A percentile compares a stretch with the other conserved stretches of the same genome.
phyloP scores from a whole-genome alignment of 30 jellyfish, hydroid and myxozoan species.

The Calvadosia cruxmelitensis region DNA sequence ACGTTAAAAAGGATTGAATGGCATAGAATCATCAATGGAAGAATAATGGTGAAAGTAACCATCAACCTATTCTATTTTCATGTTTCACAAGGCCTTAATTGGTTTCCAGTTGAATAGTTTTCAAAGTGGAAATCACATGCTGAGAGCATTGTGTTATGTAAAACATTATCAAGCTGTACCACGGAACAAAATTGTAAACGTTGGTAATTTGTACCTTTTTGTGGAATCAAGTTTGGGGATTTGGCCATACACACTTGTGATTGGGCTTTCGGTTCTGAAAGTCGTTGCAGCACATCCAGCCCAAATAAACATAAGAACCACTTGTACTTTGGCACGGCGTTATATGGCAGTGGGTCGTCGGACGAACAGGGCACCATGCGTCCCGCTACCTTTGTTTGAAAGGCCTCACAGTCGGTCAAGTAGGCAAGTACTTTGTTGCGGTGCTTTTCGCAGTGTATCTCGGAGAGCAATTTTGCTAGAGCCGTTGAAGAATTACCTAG shows the following conservation, averaged over 20 bases:
- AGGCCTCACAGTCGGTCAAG: conserved; percentile 13
- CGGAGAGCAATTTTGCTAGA: conserved; percentile 9
- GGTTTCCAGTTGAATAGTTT: no score
- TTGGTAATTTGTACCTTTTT: conserved; percentile 19
- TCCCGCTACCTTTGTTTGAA: not conserved
- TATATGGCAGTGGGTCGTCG: conserved; percentile 6
- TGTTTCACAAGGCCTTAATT: no score
- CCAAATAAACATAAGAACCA: conserved; percentile 33
- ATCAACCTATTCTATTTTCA: no score
- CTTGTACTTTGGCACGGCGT: conserved; percentile 9
- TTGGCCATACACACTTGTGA: conserved; percentile 22
- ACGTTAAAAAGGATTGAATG: no score
- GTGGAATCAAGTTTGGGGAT: conserved; percentile 39
- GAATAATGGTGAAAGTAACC: no score
- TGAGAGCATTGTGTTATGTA: no score
- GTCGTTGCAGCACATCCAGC: conserved; percentile 37
- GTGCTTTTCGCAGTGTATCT: conserved; percentile 29
- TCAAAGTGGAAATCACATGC: no score
- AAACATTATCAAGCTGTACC: no score
- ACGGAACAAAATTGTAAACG: no score
- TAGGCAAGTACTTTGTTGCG: conserved; percentile 12
- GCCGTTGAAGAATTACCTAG: no score
- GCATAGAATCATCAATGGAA: no score
- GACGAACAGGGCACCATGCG: not conserved
- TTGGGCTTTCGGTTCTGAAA: conserved; percentile 10